Evolutionary conservation across 2,888 invertebrate genomes (phyloP).

Genomic region (Trypoxylon attenuatum): DNA sequence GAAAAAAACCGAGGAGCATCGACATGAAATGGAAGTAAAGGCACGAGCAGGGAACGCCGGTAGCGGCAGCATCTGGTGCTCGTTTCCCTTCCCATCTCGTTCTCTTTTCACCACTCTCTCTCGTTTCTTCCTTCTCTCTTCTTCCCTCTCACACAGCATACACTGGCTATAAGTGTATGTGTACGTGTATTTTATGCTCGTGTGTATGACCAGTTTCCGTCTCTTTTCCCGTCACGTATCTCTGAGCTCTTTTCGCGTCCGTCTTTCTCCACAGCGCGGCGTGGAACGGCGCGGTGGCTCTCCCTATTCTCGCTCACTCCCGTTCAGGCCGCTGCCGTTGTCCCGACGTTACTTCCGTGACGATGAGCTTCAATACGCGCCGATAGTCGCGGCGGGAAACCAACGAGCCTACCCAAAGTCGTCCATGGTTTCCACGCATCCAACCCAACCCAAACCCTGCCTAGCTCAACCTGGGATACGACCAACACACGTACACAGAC

Average conservation of each 20-base stretch:
- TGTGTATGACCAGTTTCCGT: conserved; percentile 20
- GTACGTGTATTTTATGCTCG: conserved; percentile 30
- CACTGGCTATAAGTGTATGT: conserved; percentile 26
- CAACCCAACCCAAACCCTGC: conserved; percentile 62
- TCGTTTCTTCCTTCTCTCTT: conserved; percentile 32
- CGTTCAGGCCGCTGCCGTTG: conserved; percentile 69
- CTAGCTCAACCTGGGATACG: conserved; percentile 56
- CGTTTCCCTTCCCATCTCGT: conserved; percentile 21
- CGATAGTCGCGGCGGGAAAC: conserved; percentile 73
- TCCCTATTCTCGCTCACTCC: conserved; percentile 59
- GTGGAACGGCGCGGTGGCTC: too few species aligned
- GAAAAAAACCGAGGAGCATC: conserved; percentile 55
- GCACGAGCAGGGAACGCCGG: conserved; percentile 38
- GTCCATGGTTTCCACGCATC: conserved; percentile 70
- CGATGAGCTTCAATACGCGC: conserved; percentile 74
- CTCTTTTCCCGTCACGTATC: conserved; percentile 28
- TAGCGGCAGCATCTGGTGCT: conserved; percentile 61
- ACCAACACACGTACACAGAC: conserved; percentile 38
- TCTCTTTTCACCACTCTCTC: background rate
- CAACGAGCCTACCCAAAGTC: conserved; percentile 74
- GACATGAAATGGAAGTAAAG: conserved; percentile 56
- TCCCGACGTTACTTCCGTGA: conserved; percentile 74
- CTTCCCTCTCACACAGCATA: conserved; percentile 19
- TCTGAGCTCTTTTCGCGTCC: conserved; percentile 13
- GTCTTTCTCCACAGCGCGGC: conserved; percentile 29